Base-by-base conservation (phyloP, 2,113 vertebrate species). In the Cavia porcellus region DNA sequence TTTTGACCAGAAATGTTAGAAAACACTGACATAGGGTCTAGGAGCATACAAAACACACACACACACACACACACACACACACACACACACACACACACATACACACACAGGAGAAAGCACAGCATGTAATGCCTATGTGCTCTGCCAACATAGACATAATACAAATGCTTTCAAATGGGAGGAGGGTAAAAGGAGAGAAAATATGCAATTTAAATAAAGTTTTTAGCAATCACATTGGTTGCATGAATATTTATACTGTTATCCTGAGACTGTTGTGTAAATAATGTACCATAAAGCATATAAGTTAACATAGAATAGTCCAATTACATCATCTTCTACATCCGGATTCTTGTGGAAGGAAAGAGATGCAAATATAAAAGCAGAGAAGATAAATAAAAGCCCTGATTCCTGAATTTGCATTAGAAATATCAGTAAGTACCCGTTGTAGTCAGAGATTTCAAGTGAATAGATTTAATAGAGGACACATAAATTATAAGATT, bases 71-170 rank as follows among this genome's bases (percentile, higher is more conserved):
- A n/a, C n/a, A n/a, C n/a, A n/a, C n/a, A n/a, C n/a, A n/a, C n/a
- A n/a, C n/a, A n/a, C n/a, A n/a, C n/a, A n/a, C n/a, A n/a, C n/a
- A n/a, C n/a, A n/a, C n/a, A n/a, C n/a, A n/a, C n/a, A n/a, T n/a
- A n/a, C n/a, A n/a, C n/a, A n/a, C n/a, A n/a, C n/a, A n/a, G n/a
- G n/a, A n/a, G n/a, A 75, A 15, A 28, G 17, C 5, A 11, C 2
- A 55, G 19, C 11, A 12, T 7, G 1, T 17, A 11, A 13, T 10
- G 35, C 2, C 2, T 10, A 0, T 35, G 20, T 25, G 61, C 3
- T 17, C 50, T 72, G 38, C 64, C 35, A 14, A 3, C 10, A 3
- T 4, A 52, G 50, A 50, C 11, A 13, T 24, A 45, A 28, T 9
- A 14, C 7, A 17, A 84, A 50, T 24, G 14, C 13, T 94, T 86